Base-by-base conservation (phyloP, 1,140 invertebrate species). In the Batillaria attramentaria region DNA sequence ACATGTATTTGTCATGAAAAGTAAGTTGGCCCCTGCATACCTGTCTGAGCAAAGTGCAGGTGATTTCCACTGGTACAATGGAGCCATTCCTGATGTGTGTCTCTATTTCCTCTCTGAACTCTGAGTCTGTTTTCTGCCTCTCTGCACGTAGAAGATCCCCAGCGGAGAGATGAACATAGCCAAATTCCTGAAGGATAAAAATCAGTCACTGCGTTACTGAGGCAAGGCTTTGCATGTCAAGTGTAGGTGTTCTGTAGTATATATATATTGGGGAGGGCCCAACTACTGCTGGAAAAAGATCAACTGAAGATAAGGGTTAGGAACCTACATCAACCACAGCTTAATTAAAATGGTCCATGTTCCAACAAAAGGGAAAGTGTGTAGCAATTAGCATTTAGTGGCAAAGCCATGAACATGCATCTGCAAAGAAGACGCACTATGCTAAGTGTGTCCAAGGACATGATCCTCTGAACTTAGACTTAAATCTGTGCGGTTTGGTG, bases 11-110 rank as follows among this genome's bases (percentile, higher is more conserved):
- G 41, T 72, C 3, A 39, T n/a, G 31, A 24, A 33, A 18, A 76
- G 4, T n/a, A n/a, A n/a, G n/a, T n/a, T n/a, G n/a, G n/a, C n/a
- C n/a, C n/a, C n/a, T 31, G 60, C 77, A 87, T 84, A 93, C 94
- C 80, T 94, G 94, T 87, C 97, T 95, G 31, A 99, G 90, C 16
- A 99, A 93, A 72, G 94, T 95, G 90, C 98, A 99, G 31, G 99
- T 99, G 79, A 99, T 98, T 92, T 97, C 97, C 0, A 99, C 99
- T 31, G 99, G 99, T 0, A 99, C 98, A 84, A 99, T 99, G 75
- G 94, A 95, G 24, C 99, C 99, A 90, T 98, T 95, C 46, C 93
- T 93, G 72, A 99, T 99, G 87, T 98, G 96, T 43, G 92, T 93
- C 83, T 99, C 97, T 73, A 99, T 99, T 65, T 99, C 93, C 86